Conservation (phyloP, 2,113 vertebrate genomes). For the Riparia riparia region DNA sequence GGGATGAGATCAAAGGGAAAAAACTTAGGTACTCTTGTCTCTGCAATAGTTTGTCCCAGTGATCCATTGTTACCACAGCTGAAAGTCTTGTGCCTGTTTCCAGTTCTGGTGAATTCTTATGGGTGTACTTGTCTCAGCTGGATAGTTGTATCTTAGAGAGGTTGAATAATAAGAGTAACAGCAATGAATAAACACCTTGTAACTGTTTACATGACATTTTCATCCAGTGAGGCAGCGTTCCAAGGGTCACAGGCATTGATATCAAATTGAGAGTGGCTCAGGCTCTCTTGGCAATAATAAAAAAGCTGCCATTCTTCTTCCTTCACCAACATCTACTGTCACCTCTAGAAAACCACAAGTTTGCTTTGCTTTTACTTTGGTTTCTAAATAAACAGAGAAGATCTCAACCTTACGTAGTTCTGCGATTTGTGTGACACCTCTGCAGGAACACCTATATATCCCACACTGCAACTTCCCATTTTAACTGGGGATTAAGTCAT, state of each 20-base stretch:
- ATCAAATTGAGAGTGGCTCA: slow-evolving; percentile 13
- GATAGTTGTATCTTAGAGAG: background rate
- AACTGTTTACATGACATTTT: background rate
- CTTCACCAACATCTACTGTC: background rate
- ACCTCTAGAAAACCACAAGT: background rate
- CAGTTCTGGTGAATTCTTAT: background rate
- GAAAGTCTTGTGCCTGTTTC: background rate
- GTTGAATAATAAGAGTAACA: background rate
- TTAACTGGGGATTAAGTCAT: background rate
- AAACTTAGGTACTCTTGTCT: background rate
- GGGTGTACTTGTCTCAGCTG: background rate
- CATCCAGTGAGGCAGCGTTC: slow-evolving; percentile 50
- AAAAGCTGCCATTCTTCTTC: slow-evolving; percentile 27
- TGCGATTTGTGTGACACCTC: background rate
- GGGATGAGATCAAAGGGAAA: background rate
- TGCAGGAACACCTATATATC: background rate
- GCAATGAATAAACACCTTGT: background rate
- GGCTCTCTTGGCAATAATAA: slow-evolving; percentile 58
- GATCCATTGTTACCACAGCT: background rate
- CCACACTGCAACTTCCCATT: background rate
- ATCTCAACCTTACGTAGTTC: background rate
- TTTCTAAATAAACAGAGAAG: background rate
- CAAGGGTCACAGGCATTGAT: slow-evolving; percentile 69
- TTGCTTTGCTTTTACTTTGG: background rate
- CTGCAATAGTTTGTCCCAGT: background rate